phyloP scores from a whole-genome alignment of 2,113 vertebrate species.

The Coptodon bakossiorum region DNA sequence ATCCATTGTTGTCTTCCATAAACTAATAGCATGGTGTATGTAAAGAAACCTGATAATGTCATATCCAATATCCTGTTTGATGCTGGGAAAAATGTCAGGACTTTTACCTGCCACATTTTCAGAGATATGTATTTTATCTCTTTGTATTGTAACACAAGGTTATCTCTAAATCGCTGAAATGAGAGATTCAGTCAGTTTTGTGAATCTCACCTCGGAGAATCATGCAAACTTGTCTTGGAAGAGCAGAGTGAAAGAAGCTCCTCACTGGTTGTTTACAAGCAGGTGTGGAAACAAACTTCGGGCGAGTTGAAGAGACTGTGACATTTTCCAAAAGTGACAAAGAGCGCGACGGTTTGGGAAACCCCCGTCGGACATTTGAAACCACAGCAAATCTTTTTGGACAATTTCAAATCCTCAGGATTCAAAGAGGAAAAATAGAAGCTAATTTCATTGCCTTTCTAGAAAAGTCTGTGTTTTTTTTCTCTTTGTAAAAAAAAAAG shows the following conservation, averaged over 20 bases:
- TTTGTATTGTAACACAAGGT: not conserved
- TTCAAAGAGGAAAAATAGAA: not conserved
- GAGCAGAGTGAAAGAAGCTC: not conserved
- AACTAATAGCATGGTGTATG: accelerated
- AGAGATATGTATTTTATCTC: not conserved
- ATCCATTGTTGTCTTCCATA: not conserved
- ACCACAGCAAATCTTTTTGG: not conserved
- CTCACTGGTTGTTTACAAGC: not conserved
- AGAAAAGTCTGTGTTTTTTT: not conserved
- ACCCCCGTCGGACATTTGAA: not conserved
- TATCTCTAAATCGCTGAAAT: not conserved
- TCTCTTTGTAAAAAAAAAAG: not conserved
- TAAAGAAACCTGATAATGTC: not conserved
- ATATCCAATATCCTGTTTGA: not conserved
- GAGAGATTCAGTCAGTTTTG: not conserved
- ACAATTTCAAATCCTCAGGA: not conserved
- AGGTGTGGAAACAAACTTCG: not conserved
- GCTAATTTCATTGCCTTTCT: not conserved
- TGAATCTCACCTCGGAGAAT: not conserved
- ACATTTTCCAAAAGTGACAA: not conserved
- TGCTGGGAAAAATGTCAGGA: not conserved
- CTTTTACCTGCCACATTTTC: not conserved
- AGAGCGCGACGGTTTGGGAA: not conserved
- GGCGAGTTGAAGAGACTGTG: not conserved
- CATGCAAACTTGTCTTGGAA: not conserved